phyloP scores from a whole-genome alignment of 2,797 vertebrate genomes.

The Ciconia nigra region DNA sequence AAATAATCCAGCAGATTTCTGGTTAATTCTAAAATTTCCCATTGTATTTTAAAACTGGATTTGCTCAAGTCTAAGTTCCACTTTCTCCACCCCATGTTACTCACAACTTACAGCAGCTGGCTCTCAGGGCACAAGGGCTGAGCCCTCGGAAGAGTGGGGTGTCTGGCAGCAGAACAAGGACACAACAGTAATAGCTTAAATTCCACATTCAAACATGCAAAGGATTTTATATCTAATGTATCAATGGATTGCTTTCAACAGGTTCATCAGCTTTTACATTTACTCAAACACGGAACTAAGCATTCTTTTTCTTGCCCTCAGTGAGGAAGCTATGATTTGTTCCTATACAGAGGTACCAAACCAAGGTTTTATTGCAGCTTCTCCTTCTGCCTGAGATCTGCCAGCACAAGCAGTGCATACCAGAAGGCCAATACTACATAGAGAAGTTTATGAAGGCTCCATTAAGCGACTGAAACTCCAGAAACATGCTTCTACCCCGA shows the following conservation, averaged over 20 bases:
- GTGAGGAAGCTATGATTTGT: background rate
- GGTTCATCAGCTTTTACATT: background rate
- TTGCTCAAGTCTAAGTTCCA: background rate
- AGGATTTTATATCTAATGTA: background rate
- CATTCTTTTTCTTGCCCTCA: background rate
- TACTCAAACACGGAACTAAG: background rate
- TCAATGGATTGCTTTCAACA: background rate
- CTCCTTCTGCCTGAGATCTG: background rate
- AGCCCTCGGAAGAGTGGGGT: fast-evolving
- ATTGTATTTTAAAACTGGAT: background rate
- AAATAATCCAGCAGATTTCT: background rate
- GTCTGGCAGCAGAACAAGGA: background rate
- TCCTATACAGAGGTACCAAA: background rate
- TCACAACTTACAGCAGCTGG: background rate
- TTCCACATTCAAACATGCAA: background rate
- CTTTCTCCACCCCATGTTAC: background rate
- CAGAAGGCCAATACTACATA: background rate
- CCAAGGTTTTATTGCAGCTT: background rate
- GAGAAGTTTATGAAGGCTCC: background rate
- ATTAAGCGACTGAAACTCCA: background rate
- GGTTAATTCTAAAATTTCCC: background rate
- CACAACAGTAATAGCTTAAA: background rate
- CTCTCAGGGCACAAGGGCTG: fast-evolving
- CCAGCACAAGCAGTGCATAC: background rate
- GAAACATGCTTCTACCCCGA: background rate